A percentile compares a stretch with the other conserved stretches of the same genome.
Conservation (phyloP, 2,888 invertebrate species). For the Amphipoea oculea region DNA sequence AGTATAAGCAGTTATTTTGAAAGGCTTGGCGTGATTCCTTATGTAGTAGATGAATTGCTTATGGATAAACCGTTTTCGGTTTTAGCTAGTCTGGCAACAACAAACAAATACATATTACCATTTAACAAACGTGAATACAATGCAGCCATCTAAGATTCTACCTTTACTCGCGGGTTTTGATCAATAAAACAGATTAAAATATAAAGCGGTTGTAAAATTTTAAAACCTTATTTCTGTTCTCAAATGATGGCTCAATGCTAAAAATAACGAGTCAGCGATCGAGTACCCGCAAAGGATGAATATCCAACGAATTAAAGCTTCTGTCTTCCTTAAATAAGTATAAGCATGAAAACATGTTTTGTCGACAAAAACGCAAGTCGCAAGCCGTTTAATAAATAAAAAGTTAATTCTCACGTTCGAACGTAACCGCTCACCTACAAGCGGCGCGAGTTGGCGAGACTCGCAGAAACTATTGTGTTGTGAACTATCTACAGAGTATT, state of each 20-base stretch:
- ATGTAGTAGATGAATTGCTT: background rate
- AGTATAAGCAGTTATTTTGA: background rate
- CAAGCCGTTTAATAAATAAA: slow-evolving; percentile 53
- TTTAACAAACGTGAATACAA: background rate
- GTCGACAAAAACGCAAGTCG: slow-evolving; percentile 28
- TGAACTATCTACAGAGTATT: slow-evolving; percentile 75
- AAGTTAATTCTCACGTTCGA: slow-evolving; percentile 61
- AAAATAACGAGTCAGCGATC: background rate
- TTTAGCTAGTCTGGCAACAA: background rate
- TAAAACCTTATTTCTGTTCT: background rate
- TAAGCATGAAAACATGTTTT: slow-evolving; percentile 18
- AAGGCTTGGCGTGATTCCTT: background rate
- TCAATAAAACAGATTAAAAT: slow-evolving; percentile 1
- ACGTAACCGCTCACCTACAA: slow-evolving; percentile 64
- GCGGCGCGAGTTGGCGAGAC: slow-evolving; percentile 69
- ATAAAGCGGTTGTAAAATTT: background rate
- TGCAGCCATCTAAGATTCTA: background rate
- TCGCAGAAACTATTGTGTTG: slow-evolving; percentile 77
- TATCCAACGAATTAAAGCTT: slow-evolving; percentile 6
- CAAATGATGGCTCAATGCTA: slow-evolving; percentile 6
- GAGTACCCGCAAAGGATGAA: slow-evolving; percentile 2
- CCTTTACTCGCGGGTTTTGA: background rate
- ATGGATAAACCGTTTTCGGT: background rate
- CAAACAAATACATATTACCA: background rate
- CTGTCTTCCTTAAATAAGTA: slow-evolving; percentile 14